Percentiles rank a stretch among this genome's conserved stretches.
Evolutionary conservation across 2,888 invertebrate genomes (phyloP).

Genomic region (Habrosyne pyritoides): DNA sequence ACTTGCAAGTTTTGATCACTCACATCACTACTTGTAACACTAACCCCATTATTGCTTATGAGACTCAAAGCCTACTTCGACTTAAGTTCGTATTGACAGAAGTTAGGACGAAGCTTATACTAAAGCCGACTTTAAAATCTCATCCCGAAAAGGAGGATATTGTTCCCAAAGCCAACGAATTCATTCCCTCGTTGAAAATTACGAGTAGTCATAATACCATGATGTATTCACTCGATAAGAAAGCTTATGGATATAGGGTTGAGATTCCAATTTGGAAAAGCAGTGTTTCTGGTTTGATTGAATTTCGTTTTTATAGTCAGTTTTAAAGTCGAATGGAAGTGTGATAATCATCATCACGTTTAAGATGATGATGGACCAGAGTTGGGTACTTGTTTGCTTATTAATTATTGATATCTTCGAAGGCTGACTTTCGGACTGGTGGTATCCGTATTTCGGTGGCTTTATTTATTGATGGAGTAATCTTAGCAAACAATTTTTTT

Average conservation of each 20-base stretch:
- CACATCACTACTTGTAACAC: not conserved
- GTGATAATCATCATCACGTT: too few species aligned
- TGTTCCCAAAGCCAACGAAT: not conserved
- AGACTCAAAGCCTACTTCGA: not conserved
- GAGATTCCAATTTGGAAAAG: not conserved
- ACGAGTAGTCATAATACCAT: not conserved
- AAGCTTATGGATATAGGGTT: not conserved
- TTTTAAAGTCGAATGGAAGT: too few species aligned
- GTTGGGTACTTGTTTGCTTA: too few species aligned
- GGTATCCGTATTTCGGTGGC: too few species aligned
- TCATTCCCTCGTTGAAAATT: not conserved
- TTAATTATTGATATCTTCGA: too few species aligned
- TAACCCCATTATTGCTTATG: not conserved
- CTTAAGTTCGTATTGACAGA: not conserved
- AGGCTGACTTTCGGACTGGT: too few species aligned
- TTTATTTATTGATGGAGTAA: too few species aligned
- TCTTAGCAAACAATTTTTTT: too few species aligned
- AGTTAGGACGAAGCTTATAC: not conserved
- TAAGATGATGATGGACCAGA: too few species aligned
- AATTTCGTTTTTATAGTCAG: too few species aligned
- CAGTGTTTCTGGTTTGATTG: too few species aligned
- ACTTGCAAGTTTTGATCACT: too few species aligned
- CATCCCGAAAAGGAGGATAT: constrained; percentile 7
- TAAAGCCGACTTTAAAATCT: constrained; percentile 4
- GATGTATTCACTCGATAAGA: not conserved